Conservation (phyloP, 2,797 vertebrate genomes). For the Gallirallus australis region DNA sequence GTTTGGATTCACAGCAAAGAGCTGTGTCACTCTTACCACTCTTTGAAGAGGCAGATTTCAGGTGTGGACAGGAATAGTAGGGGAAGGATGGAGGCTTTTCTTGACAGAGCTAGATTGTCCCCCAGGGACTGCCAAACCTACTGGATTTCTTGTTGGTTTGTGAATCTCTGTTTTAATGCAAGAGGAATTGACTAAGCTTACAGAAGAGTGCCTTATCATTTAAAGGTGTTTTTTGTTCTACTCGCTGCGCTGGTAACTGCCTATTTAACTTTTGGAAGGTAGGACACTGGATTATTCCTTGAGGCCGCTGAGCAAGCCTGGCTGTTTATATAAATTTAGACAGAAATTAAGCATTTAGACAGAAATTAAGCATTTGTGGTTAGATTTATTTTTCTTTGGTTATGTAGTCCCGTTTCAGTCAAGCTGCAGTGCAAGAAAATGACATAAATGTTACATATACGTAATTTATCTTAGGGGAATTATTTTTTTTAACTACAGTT, state of each 20-base stretch:
- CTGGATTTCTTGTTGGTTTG: not conserved
- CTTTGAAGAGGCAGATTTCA: conserved; percentile 10
- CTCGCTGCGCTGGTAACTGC: not conserved
- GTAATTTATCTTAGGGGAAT: conserved; percentile 56
- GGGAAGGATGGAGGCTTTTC: not conserved
- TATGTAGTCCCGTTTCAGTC: not conserved
- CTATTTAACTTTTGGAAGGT: not conserved
- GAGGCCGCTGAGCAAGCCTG: not conserved
- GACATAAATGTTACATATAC: conserved; percentile 31
- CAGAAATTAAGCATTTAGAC: conserved; percentile 34
- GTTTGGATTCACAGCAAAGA: not conserved
- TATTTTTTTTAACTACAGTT: conserved; percentile 53
- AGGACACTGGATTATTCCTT: not conserved
- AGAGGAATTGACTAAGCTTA: not conserved
- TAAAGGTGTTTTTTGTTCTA: not conserved
- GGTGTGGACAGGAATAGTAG: not conserved
- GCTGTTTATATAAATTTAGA: not conserved
- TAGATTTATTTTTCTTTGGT: conserved; percentile 50
- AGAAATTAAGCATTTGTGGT: conserved; percentile 50
- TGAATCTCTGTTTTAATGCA: not conserved
- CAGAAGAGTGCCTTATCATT: not conserved
- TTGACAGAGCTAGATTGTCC: not conserved
- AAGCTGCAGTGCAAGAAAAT: conserved; percentile 15
- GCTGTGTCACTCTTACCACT: not conserved
- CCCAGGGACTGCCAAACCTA: not conserved